Evolutionary conservation across 2,888 invertebrate species (phyloP), one percentile per base, ranked within the genome.

Genomic region (Thymelicus acteon): DNA sequence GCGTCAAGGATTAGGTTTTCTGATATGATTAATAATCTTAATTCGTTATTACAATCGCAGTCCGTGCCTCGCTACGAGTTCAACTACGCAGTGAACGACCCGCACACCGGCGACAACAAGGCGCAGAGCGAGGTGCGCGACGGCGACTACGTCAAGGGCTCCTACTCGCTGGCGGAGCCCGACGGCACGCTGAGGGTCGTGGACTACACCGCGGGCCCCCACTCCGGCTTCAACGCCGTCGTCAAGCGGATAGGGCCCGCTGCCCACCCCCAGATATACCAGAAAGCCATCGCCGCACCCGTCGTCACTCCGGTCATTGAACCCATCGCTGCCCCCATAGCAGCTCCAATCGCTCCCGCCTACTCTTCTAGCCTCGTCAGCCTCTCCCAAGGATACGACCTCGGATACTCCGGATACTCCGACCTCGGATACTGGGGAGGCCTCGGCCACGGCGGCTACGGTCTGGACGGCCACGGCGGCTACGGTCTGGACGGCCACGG

Each of bases 41-140:
- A 31, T 31, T 31, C 31, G 2, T 31, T 31, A 3, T 31, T 31
- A 31, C 31, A 31, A 31, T 79, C 76, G 0, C 85, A 93, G 93
- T 83, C 89, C 54, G 79, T 87, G 73, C 93, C 93, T 15, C 86
- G 85, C 67, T 94, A 94, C 80, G 88, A 86, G 72, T 94, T 93
- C 82, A 91, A 93, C 83, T 94, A 94, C 78, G 92, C 92, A 40
- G 94, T 94, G 19, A 90, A 84, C 78, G 94, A 94, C 76, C 92
- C 93, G 2, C 73, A 82, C 71, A 94, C 93, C 31, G 94, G 94
- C 71, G 94, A 94, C 83, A 83, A 90, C 75, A 94, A 94, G 74
- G 86, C 90, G 8, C 94, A 94, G 75, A 81, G 82, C 3, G 94
- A 94, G 76, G 78, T 85, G 15, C 89, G 94, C 62, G 90, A 90